Percentiles rank a stretch among this genome's conserved stretches.
Conservation (phyloP, 2,888 invertebrate genomes). For the Chrysodeixis includens region DNA sequence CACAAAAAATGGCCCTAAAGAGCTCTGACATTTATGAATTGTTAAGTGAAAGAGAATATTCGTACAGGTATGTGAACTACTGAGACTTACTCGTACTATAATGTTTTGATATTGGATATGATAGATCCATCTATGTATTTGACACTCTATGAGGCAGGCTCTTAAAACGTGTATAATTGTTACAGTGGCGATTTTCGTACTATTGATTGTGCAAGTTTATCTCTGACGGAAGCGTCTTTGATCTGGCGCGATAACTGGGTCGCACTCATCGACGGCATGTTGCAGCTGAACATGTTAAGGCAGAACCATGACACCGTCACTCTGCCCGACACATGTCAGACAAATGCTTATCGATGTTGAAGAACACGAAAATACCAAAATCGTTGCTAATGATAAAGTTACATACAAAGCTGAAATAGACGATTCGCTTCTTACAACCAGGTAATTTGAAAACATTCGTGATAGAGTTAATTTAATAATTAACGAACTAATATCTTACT, state of each 20-base stretch:
- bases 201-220: conserved; percentile 52
- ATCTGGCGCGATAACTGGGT: conserved; percentile 94
- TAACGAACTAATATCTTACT: too few relatives aligned
- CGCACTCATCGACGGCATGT: conserved; percentile 93
- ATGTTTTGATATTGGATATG: neutral
- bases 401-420: conserved; percentile 45
- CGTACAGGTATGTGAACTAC: conserved; percentile 56
- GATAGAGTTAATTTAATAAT: too few relatives aligned
- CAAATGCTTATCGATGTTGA: conserved; percentile 55
- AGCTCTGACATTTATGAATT: conserved; percentile 63
- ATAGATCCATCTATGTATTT: too few relatives aligned
- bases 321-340: conserved; percentile 87
- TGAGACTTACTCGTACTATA: neutral
- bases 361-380: conserved; percentile 33
- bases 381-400: conserved; percentile 14
- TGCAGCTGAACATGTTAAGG: conserved; percentile 92
- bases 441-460: conserved; percentile 38
- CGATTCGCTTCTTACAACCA: conserved; percentile 43
- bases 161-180: neutral
- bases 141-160: neutral
- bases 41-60: conserved; percentile 56
- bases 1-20: conserved; percentile 47
- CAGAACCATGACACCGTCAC: conserved; percentile 65
- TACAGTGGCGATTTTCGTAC: conserved; percentile 66
- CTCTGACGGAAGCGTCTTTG: conserved; percentile 63